Evolutionary conservation across 2,888 invertebrate genomes (phyloP).

Genomic region (Sylvicola cinctus): DNA sequence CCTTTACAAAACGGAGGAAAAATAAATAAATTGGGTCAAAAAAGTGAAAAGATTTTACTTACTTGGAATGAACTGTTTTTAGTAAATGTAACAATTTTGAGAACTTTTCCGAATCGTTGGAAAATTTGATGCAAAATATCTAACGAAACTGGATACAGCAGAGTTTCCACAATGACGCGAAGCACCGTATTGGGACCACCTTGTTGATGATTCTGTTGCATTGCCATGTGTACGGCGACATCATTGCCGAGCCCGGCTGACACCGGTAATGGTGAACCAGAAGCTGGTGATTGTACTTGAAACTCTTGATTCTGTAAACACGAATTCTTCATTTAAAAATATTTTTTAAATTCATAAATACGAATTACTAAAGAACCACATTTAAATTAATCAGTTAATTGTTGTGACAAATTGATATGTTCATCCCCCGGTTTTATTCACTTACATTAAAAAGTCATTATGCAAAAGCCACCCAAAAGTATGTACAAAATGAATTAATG

Average conservation of each 20-base stretch:
- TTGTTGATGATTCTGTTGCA: conserved; percentile 22
- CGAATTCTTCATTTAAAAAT: conserved; percentile 44
- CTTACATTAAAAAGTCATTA: too few relatives aligned
- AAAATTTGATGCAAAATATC: conserved; percentile 97
- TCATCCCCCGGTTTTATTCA: too few relatives aligned
- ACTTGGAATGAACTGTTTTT: conserved; percentile 75
- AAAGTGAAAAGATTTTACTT: conserved; percentile 10
- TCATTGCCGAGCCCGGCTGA: conserved; percentile 26
- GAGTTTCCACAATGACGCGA: conserved; percentile 95
- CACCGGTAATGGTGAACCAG: conserved; percentile 40
- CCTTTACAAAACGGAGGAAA: conserved; percentile 71
- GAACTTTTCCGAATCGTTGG: conserved; percentile 94
- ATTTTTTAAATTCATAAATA: neutral
- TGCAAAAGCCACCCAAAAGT: too few relatives aligned
- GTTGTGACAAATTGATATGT: too few relatives aligned
- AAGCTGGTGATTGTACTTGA: conserved; percentile 33
- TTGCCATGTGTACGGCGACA: conserved; percentile 11
- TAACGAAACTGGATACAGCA: conserved; percentile 94
- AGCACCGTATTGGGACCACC: conserved; percentile 92
- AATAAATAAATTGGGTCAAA: neutral
- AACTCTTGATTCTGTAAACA: conserved; percentile 71
- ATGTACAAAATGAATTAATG: too few relatives aligned
- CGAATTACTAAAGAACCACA: too few relatives aligned
- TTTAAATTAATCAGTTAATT: too few relatives aligned
- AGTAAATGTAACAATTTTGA: conserved; percentile 99